These are phyloP conservation scores for Chrysogorgia sp. DNA, from an alignment of 92 coral and sea anemone species.

Conservation along the genomic window DNA sequence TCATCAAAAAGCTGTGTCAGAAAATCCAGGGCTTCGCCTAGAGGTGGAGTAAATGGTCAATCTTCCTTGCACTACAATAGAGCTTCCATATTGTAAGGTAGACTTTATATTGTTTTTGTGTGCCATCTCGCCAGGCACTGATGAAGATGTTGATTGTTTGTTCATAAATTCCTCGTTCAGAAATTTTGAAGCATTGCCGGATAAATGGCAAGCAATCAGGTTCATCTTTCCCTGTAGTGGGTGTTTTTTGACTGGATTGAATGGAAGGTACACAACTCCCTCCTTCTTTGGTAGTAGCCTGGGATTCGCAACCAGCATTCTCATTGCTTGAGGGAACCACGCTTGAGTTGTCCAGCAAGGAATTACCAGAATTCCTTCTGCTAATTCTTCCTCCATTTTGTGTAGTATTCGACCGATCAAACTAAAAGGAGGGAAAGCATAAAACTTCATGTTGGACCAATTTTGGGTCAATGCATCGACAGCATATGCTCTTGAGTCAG, in stretches of 20 bases:
- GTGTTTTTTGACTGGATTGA: constrained; percentile 53
- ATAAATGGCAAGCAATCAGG: constrained; percentile 51
- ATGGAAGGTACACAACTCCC: constrained; percentile 53
- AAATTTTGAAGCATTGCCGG: constrained; percentile 41
- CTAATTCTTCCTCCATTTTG: too few relatives aligned
- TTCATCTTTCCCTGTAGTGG: constrained; percentile 55
- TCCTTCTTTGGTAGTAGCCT: constrained; percentile 11
- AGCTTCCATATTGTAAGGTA: constrained; percentile 39
- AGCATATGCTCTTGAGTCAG: too few relatives aligned
- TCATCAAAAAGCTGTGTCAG: constrained; percentile 37
- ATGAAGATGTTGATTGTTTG: constrained; percentile 38
- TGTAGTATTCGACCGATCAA: too few relatives aligned
- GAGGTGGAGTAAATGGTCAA: constrained; percentile 57
- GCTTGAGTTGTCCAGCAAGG: too few relatives aligned
- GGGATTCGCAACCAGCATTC: too few relatives aligned
- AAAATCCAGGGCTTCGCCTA: constrained; percentile 42
- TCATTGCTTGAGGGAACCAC: too few relatives aligned
- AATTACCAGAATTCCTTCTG: too few relatives aligned
- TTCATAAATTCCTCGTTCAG: constrained; percentile 30
- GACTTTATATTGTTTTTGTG: constrained; percentile 40
- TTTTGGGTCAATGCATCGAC: too few relatives aligned
- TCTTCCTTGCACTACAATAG: constrained; percentile 51
- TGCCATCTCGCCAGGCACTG: constrained; percentile 52
- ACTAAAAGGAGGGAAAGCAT: too few relatives aligned
- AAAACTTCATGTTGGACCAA: too few relatives aligned